Base-by-base conservation (phyloP, 2,888 invertebrate genomes). In the Ryuthela nishihirai region DNA sequence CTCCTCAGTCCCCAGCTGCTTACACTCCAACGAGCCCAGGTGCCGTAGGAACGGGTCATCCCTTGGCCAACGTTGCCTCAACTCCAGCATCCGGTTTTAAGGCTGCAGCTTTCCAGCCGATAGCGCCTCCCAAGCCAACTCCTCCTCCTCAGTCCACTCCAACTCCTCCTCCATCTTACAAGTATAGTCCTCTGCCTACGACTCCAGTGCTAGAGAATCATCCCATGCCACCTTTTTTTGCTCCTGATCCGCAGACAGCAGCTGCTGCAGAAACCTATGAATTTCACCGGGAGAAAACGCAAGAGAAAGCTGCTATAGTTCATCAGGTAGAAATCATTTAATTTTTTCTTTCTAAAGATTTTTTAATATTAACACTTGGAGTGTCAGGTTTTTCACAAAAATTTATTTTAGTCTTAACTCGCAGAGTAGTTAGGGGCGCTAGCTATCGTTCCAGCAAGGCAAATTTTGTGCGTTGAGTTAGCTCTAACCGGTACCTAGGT, bases 251-350 rank as follows among this genome's bases (percentile, higher is more conserved):
- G 3, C 40, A 39, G 25, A 56, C 26, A 23, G 34, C 39, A 9
- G 53, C 48, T 2, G 53, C 52, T 20, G 39, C 36, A 10, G 62
- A 56, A 23, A 20, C 47, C 9, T 20, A 49, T 15, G 62, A 48
- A 12, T 62, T 47, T 20, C 18, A 26, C 4, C 24, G 45, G n/a
- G 62, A 62, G 17, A 50, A 62, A 15, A 40, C 42, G 7, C 50
- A 42, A 20, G 62, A 62, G 12, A 52, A 55, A 24, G 47, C 52
- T 12, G 62, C 55, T 17, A 62, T 62, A 34, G 35, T 29, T 3
- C 34, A 54, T 32, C 60, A 60, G 40, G 60, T 60, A 32, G 17
- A 32, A 17, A 15, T 38, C 15, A 12, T 38, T 5, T 10, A 15
- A 20, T 18, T 38, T 38, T 32, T 20, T 21, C 35, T 45, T 29